Conservation (phyloP, 2,888 invertebrate genomes). For the Patella caerulea region DNA sequence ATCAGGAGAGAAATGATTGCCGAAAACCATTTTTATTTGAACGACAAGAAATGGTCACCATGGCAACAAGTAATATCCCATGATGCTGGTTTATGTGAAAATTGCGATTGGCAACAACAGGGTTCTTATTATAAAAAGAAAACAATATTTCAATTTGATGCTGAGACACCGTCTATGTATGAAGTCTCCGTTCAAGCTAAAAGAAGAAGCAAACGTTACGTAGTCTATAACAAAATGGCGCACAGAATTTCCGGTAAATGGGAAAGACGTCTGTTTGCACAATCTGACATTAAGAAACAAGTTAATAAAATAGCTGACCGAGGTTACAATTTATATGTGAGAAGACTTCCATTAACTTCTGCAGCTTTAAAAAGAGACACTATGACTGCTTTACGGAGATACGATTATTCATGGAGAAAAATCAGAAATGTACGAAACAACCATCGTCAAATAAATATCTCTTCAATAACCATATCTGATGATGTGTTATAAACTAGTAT, state of each 20-base stretch:
- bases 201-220: neutral
- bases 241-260: neutral
- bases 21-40: constrained; percentile 41
- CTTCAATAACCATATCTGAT: neutral
- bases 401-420: constrained; percentile 46
- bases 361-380: neutral
- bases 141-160: neutral
- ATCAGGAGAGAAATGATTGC: constrained; percentile 30
- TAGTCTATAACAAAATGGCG: constrained; percentile 1
- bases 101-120: neutral
- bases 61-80: constrained; percentile 41
- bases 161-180: neutral
- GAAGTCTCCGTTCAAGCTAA: neutral
- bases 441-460: constrained; percentile 15
- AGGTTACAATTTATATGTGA: constrained; percentile 6
- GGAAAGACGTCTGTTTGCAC: neutral
- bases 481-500: too few species aligned
- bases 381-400: constrained; percentile 31
- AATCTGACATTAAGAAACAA: neutral
- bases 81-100: neutral
- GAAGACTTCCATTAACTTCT: constrained; percentile 9
- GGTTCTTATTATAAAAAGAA: neutral
- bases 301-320: neutral
- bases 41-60: constrained; percentile 41
- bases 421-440: constrained; percentile 20